Conservation (phyloP, 2,113 vertebrate genomes). For the Coracopsis vasa region DNA sequence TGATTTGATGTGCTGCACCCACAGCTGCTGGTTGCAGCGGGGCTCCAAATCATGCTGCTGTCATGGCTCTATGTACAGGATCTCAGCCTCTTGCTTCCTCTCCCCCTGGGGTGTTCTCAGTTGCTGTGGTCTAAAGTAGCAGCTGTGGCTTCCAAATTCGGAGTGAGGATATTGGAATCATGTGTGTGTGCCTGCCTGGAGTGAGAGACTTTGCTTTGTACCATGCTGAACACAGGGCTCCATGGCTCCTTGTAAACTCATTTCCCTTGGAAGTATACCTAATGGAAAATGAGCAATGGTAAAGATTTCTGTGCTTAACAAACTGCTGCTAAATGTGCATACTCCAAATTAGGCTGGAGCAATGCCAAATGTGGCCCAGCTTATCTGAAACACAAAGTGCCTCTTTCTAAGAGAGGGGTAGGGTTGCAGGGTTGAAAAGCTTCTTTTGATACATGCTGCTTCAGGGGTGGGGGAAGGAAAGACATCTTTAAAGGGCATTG, state of each 20-base stretch:
- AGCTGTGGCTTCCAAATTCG: not conserved
- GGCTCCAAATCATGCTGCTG: not conserved
- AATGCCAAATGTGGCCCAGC: not conserved
- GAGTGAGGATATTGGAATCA: not conserved
- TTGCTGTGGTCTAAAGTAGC: conserved; percentile 21
- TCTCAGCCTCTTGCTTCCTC: not conserved
- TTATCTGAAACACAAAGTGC: not conserved
- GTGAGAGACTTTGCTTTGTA: not conserved
- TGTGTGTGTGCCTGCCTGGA: not conserved
- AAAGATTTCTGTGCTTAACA: not conserved
- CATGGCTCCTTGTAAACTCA: not conserved
- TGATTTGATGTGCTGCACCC: accelerated
- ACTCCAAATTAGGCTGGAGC: not conserved
- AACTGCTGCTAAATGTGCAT: not conserved
- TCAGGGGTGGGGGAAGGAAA: not conserved
- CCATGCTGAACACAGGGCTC: accelerated
- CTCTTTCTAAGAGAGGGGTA: not conserved
- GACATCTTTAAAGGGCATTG: not conserved
- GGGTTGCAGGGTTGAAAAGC: not conserved
- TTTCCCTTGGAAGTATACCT: not conserved
- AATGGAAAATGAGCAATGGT: not conserved
- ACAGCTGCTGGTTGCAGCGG: not conserved
- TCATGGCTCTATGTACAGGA: not conserved
- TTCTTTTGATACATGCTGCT: not conserved
- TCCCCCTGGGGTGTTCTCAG: not conserved